Conservation (phyloP, 2,888 invertebrate species). For the Calephelis perditalis region DNA sequence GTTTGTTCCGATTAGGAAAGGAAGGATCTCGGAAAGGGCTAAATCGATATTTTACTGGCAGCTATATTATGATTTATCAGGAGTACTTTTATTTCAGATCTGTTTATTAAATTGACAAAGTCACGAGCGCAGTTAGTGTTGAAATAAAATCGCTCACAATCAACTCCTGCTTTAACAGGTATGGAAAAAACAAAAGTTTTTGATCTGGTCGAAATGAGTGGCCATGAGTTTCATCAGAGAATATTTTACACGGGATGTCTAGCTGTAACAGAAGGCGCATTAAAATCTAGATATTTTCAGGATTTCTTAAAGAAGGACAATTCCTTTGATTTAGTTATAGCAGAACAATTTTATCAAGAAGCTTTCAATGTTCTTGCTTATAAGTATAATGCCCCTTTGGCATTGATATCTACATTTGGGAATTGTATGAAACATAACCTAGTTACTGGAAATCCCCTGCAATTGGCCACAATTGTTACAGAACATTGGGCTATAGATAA, state of each 20-base stretch:
- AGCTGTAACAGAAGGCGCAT: constrained; percentile 48
- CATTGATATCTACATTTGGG: constrained; percentile 55
- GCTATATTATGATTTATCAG: no score
- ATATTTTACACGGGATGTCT: constrained; percentile 49
- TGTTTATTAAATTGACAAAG: no score
- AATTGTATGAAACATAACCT: constrained; percentile 63
- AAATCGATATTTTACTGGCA: no score
- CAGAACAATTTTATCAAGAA: constrained; percentile 69
- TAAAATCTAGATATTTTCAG: constrained; percentile 48
- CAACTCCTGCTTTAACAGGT: constrained; percentile 33
- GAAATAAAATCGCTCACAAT: no score
- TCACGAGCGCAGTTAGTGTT: no score
- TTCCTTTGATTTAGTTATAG: constrained; percentile 61
- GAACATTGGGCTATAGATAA: constrained; percentile 54
- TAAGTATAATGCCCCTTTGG: constrained; percentile 60
- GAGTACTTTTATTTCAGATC: no score
- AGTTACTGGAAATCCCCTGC: constrained; percentile 52
- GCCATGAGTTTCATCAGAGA: constrained; percentile 49
- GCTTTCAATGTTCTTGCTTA: constrained; percentile 56
- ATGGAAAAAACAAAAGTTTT: constrained; percentile 54
- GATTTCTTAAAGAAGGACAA: constrained; percentile 47
- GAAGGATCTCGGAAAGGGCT: no score
- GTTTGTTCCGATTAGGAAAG: no score
- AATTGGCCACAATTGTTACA: constrained; percentile 49
- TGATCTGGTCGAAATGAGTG: constrained; percentile 47